Evolutionary conservation across 2,888 invertebrate species (phyloP).

Genomic region (Zaprionus bogoriensis): DNA sequence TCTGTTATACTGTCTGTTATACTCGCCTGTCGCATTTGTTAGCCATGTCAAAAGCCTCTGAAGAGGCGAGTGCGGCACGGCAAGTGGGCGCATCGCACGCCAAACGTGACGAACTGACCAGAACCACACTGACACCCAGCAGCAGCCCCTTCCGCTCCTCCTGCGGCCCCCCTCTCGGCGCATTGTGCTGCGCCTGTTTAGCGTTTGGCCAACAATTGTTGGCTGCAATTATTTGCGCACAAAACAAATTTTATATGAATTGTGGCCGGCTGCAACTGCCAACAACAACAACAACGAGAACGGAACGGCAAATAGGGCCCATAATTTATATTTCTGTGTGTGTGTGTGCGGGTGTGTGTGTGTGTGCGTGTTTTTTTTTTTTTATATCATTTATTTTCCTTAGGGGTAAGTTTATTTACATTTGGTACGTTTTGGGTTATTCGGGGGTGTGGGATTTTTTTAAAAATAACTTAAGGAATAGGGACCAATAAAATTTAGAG

Average conservation of each 20-base stretch:
- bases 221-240: conserved; percentile 30
- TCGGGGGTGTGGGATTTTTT: too few species aligned
- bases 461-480: too few species aligned
- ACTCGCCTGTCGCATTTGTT: not conserved
- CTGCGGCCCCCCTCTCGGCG: too few species aligned
- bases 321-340: conserved; percentile 29
- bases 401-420: too few species aligned
- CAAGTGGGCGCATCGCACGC: too few species aligned
- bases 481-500: too few species aligned
- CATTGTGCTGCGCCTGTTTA: not conserved
- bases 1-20: not conserved
- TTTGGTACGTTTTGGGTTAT: too few species aligned
- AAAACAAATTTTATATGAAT: conserved; percentile 37
- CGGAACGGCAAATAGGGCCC: conserved; percentile 9
- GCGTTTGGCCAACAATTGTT: conserved; percentile 21
- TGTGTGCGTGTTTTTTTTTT: too few species aligned
- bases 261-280: conserved; percentile 19
- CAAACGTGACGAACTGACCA: conserved; percentile 12
- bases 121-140: not conserved
- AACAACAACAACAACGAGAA: conserved; percentile 11
- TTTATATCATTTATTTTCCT: too few species aligned
- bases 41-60: too few species aligned
- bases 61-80: too few species aligned
- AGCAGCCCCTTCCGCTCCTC: not conserved
- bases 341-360: not conserved